Percentiles rank a stretch among this genome's conserved stretches.
phyloP scores from a whole-genome alignment of 2,113 vertebrate genomes.

The Butorides virescens region DNA sequence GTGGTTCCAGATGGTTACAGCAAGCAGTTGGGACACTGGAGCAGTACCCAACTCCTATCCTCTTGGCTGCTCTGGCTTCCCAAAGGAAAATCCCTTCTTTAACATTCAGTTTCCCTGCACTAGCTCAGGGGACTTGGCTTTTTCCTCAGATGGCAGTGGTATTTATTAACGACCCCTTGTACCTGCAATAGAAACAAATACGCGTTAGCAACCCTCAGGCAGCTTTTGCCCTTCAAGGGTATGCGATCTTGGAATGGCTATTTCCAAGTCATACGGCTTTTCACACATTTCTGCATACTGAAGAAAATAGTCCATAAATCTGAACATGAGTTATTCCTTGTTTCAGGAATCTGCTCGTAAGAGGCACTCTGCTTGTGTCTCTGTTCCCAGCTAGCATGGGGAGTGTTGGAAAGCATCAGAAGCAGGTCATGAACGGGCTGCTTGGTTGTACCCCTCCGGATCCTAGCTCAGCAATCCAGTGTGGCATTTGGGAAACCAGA shows the following conservation, averaged over 20 bases:
- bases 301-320: neutral
- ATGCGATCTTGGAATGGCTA: neutral
- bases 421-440: neutral
- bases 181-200: neutral
- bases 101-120: neutral
- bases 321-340: neutral
- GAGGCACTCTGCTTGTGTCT: neutral
- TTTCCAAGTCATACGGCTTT: neutral
- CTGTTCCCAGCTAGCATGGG: neutral
- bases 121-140: neutral
- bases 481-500: neutral
- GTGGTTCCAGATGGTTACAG: neutral
- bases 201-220: neutral
- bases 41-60: neutral
- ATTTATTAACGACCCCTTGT: neutral
- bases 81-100: neutral
- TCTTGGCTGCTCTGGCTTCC: neutral
- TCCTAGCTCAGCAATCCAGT: neutral
- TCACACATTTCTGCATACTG: neutral
- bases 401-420: neutral
- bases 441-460: neutral
- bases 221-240: neutral
- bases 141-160: neutral
- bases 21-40: neutral
- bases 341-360: neutral